A percentile compares a stretch with the other conserved stretches of the same genome.
Evolutionary conservation across 1,140 invertebrate genomes (phyloP).

Genomic region (Eueides isabella): DNA sequence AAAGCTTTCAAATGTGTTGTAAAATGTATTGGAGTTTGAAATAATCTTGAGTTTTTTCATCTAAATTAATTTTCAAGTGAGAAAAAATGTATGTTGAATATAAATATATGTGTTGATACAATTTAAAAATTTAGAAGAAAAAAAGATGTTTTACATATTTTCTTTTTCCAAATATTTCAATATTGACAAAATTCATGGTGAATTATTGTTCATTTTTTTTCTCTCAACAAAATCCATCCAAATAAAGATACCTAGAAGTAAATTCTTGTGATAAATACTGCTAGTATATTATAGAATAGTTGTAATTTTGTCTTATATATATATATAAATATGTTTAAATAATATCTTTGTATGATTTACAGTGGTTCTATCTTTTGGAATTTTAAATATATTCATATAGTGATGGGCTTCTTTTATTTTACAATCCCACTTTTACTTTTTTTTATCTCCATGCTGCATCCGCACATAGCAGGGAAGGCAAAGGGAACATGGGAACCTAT

Average conservation of each 20-base stretch:
- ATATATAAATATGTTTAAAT: constrained; percentile 28
- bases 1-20: no score
- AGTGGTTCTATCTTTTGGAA: constrained; percentile 71
- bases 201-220: not conserved
- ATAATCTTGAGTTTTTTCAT: no score
- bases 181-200: not conserved
- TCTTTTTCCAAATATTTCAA: not conserved
- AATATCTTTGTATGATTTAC: constrained; percentile 73
- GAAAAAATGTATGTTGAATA: no score
- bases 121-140: no score
- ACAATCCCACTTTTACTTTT: not conserved
- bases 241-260: constrained; percentile 2
- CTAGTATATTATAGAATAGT: constrained; percentile 56
- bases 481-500: no score
- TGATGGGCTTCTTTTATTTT: constrained; percentile 23
- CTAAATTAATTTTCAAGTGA: no score
- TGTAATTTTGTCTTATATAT: constrained; percentile 41
- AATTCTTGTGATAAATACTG: constrained; percentile 29
- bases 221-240: constrained; percentile 8
- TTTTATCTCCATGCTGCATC: no score
- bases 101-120: no score
- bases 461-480: no score
- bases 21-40: no score
- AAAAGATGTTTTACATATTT: no score
- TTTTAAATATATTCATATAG: constrained; percentile 70